A percentile compares a stretch with the other conserved stretches of the same genome.
These are phyloP conservation scores for Chloroclysta siterata DNA, from an alignment of 2,888 invertebrate genomes.

Conservation along the genomic window DNA sequence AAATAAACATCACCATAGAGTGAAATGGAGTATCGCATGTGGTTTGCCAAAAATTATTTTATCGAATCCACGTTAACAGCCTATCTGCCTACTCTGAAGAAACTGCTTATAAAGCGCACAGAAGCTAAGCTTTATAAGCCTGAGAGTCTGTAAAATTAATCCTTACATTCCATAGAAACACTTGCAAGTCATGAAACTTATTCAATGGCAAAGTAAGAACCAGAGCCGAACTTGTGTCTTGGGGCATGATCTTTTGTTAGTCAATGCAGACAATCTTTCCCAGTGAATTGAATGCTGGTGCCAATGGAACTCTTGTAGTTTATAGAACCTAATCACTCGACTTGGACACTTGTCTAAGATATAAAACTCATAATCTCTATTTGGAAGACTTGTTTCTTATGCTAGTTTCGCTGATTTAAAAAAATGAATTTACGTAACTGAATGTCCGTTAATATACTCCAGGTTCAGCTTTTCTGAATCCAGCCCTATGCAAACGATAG, in stretches of 20 bases:
- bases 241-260: neutral
- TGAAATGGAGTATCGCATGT: neutral
- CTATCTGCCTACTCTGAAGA: slow-evolving; percentile 21
- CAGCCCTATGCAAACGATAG: slow-evolving; percentile 41
- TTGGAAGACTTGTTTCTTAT: neutral
- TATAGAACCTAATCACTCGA: too few species aligned
- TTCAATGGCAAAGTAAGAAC: slow-evolving; percentile 28
- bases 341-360: too few species aligned
- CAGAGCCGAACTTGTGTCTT: slow-evolving; percentile 18
- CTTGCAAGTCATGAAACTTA: slow-evolving; percentile 19
- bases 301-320: too few species aligned
- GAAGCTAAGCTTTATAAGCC: slow-evolving; percentile 30
- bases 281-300: too few species aligned
- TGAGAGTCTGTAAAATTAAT: slow-evolving; percentile 33
- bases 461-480: slow-evolving; percentile 5
- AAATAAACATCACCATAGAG: neutral
- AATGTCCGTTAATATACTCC: neutral
- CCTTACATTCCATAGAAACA: slow-evolving; percentile 30
- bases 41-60: slow-evolving; percentile 14
- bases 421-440: neutral
- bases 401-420: neutral
- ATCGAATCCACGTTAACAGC: slow-evolving; percentile 24
- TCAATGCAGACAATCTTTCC: too few species aligned
- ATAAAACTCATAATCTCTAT: neutral
- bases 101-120: slow-evolving; percentile 20